Evolutionary conservation across 2,888 invertebrate genomes (phyloP).

Genomic region (Drosophila borealis): DNA sequence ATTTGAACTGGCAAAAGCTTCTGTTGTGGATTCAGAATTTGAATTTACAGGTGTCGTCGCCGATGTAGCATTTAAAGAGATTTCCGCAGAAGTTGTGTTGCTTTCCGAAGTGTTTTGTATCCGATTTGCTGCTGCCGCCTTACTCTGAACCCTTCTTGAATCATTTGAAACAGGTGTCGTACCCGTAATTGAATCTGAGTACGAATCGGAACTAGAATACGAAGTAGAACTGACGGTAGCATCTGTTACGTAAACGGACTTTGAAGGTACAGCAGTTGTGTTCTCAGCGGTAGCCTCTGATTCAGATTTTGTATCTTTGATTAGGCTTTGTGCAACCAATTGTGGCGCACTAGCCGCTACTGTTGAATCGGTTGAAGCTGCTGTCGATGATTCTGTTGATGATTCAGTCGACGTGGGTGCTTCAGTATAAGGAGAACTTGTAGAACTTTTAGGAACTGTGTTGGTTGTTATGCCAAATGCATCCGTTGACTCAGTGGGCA

Average conservation of each 20-base stretch:
- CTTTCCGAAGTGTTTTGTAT: neutral
- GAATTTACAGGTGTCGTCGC: neutral
- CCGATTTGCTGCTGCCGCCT: neutral
- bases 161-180: too few species aligned
- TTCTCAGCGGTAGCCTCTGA: neutral
- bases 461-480: neutral
- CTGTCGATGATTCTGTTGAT: neutral
- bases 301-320: neutral
- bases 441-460: neutral
- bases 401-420: neutral
- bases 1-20: too few species aligned
- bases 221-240: neutral
- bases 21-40: too few species aligned
- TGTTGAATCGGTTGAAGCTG: neutral
- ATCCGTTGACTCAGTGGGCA: conserved; percentile 29
- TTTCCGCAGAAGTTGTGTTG: neutral
- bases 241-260: neutral
- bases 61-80: neutral
- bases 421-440: neutral
- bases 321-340: neutral
- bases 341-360: neutral
- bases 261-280: too few species aligned
- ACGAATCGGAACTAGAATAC: too few species aligned
- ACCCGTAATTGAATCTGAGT: too few species aligned
- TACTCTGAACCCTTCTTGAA: neutral